These are phyloP conservation scores for Shargacucullia verbasci DNA, from an alignment of 2,888 invertebrate genomes.

Conservation along the genomic window DNA sequence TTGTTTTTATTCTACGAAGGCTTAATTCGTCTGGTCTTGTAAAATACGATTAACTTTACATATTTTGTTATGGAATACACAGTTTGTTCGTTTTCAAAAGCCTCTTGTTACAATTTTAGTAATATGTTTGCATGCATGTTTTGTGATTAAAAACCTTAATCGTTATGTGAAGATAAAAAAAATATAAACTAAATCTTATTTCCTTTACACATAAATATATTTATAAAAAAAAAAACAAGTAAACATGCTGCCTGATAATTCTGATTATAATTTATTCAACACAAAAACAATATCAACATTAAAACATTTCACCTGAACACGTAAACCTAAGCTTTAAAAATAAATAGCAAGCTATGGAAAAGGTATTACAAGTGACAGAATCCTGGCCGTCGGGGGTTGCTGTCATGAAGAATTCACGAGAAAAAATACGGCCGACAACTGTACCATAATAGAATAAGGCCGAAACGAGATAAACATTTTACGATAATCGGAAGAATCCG, in stretches of 20 bases:
- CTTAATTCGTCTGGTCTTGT: too few relatives aligned
- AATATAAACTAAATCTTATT: too few relatives aligned
- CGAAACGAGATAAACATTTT: constrained; percentile 17
- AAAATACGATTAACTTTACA: neutral
- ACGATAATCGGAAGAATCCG: constrained; percentile 14
- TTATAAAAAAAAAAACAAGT: too few relatives aligned
- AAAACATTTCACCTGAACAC: constrained; percentile 21
- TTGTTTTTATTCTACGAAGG: constrained; percentile 10
- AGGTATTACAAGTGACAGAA: constrained; percentile 52
- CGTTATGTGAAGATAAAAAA: too few relatives aligned
- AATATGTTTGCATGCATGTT: too few relatives aligned
- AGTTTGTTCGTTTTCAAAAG: too few relatives aligned
- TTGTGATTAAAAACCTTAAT: too few relatives aligned
- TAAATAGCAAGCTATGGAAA: constrained; percentile 52
- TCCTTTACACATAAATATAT: too few relatives aligned
- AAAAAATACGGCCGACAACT: constrained; percentile 30
- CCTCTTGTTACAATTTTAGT: too few relatives aligned
- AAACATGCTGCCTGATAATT: too few relatives aligned
- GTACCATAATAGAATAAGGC: constrained; percentile 35
- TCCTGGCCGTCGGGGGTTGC: constrained; percentile 40
- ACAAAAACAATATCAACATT: constrained; percentile 22
- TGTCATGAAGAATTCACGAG: constrained; percentile 50
- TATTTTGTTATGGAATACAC: too few relatives aligned
- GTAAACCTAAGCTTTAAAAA: constrained; percentile 37
- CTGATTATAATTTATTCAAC: too few relatives aligned